phyloP scores from a whole-genome alignment of 2,113 vertebrate genomes.

The Hoplias malabaricus region DNA sequence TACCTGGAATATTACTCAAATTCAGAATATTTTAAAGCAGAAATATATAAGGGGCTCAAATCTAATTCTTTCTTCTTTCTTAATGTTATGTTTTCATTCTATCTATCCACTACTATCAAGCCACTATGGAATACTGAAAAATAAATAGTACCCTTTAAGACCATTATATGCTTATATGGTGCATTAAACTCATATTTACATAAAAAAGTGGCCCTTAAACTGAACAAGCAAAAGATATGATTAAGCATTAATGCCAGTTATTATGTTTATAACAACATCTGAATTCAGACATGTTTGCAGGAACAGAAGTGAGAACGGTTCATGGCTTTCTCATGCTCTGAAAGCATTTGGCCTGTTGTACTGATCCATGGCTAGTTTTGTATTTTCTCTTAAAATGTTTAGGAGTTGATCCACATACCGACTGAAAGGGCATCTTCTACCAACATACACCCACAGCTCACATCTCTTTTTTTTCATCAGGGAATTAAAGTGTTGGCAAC shows the following conservation, averaged over 20 bases:
- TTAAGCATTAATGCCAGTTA: neutral
- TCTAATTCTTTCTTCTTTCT: no score
- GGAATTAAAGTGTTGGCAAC: neutral
- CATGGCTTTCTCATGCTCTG: neutral
- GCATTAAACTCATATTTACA: no score
- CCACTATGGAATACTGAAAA: no score
- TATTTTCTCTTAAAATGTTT: neutral
- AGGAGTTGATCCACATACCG: neutral
- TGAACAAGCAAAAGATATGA: neutral
- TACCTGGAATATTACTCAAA: no score
- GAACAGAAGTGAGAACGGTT: neutral
- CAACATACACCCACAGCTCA: neutral
- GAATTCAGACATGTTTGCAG: neutral
- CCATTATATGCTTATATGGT: no score
- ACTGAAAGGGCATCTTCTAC: neutral
- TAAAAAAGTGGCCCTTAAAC: neutral
- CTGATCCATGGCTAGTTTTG: neutral
- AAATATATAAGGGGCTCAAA: no score
- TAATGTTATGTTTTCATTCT: no score
- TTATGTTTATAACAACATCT: neutral
- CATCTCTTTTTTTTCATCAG: neutral
- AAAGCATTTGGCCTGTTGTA: slow-evolving; percentile 8
- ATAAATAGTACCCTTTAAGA: no score
- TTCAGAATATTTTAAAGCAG: no score
- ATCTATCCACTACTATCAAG: no score